Conservation (phyloP, 2,797 vertebrate genomes). For the Rhynchonycteris naso region DNA sequence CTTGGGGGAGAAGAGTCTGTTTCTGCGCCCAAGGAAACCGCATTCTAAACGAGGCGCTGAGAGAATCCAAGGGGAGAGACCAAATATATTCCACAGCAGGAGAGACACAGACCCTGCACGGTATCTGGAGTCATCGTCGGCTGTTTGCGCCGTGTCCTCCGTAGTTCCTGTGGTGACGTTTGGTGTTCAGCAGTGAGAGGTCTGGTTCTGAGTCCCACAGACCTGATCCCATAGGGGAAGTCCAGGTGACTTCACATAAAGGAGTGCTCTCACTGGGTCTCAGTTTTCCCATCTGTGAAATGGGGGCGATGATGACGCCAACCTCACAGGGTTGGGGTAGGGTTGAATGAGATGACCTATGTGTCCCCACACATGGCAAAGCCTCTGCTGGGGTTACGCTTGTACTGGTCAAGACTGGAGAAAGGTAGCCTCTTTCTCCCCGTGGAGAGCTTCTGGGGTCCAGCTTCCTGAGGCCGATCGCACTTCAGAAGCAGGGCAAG, state of each 20-base stretch:
- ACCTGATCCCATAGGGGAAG: background rate
- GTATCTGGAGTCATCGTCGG: background rate
- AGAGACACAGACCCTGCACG: background rate
- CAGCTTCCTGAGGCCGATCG: background rate
- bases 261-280: background rate
- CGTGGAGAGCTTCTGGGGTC: background rate
- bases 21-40: background rate
- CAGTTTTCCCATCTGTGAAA: too few relatives aligned
- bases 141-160: rapidly evolving
- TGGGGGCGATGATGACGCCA: background rate
- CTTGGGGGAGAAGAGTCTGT: rapidly evolving
- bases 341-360: rapidly evolving
- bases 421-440: background rate
- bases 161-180: background rate
- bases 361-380: background rate
- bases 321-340: background rate
- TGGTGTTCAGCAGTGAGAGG: rapidly evolving
- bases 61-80: background rate
- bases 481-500: background rate
- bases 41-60: background rate
- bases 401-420: background rate
- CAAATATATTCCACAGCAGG: background rate
- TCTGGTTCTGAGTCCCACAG: background rate
- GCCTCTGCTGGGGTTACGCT: background rate
- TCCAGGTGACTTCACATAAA: background rate